Base-by-base conservation (phyloP, 2,797 vertebrate species). In the Gouania willdenowi region DNA sequence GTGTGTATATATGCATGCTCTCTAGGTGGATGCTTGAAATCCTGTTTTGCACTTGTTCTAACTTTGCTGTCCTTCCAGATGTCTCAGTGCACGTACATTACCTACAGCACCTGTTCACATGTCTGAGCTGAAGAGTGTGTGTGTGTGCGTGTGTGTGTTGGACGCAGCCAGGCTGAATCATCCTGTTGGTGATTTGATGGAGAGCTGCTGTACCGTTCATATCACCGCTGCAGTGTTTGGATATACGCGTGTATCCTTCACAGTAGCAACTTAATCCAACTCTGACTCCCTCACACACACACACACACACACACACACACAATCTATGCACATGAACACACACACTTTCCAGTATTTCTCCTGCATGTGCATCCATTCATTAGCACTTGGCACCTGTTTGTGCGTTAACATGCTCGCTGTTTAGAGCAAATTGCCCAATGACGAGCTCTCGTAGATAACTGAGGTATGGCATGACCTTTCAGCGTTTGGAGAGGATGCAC, bases 351-450 rank as follows among this genome's bases (percentile, higher is more conserved):
- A n/a, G n/a, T n/a, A n/a, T n/a, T n/a, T n/a, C n/a, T n/a, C n/a
- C n/a, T n/a, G n/a, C n/a, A n/a, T n/a, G n/a, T n/a, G n/a, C n/a
- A n/a, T n/a, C n/a, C n/a, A 22, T 50, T 29, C 26, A 11, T 47
- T 13, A n/a, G 32, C 5, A 41, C 46, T n/a, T n/a, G n/a, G 50
- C 42, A 38, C 34, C 33, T 29, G 65, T 69, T 73, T 60, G 6
- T 38, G 60, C 66, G 46, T 81, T 61, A 81, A n/a, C n/a, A n/a
- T n/a, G n/a, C n/a, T n/a, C n/a, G n/a, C 71, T 76, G 79, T 72
- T 81, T 70, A 65, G 77, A 51, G 61, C 74, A 81, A 83, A 86
- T 85, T 75, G 82, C 75, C 71, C 60, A 38, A 68, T 69, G 66
- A 81, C 66, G 41, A 24, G 59, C 56, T 41, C 56, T 77, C n/a